A percentile compares a stretch with the other conserved stretches of the same genome.
phyloP scores from a whole-genome alignment of 2,888 invertebrate genomes.

The Tetropium fuscum region DNA sequence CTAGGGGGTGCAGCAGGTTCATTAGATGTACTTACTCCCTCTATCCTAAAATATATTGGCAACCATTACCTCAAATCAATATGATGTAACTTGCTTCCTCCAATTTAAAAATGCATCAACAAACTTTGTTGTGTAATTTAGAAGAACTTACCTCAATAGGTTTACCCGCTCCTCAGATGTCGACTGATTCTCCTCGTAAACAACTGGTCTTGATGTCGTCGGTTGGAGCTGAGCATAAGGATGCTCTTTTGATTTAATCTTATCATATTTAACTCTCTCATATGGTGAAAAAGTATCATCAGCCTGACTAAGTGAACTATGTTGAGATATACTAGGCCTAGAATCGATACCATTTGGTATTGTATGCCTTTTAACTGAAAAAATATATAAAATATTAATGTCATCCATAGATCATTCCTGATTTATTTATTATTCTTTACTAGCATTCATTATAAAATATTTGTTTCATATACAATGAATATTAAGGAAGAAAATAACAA shows the following conservation, averaged over 20 bases:
- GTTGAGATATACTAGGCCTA: conserved; percentile 71
- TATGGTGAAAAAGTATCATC: conserved; percentile 71
- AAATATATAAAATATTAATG: too few relatives aligned
- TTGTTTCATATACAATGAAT: too few relatives aligned
- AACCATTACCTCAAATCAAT: too few relatives aligned
- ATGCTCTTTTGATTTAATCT: conserved; percentile 69
- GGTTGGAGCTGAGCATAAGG: conserved; percentile 81
- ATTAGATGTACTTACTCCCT: conserved; percentile 45
- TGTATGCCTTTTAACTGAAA: conserved; percentile 57
- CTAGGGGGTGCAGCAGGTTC: conserved; percentile 67
- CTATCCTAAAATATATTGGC: conserved; percentile 33
- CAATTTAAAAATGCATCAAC: too few relatives aligned
- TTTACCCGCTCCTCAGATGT: conserved; percentile 49
- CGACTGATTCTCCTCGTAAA: conserved; percentile 44
- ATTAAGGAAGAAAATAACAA: too few relatives aligned
- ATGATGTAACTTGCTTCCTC: too few relatives aligned
- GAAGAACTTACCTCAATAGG: conserved; percentile 50
- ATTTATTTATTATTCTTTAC: too few relatives aligned
- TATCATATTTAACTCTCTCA: conserved; percentile 77
- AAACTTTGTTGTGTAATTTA: too few relatives aligned
- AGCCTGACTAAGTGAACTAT: conserved; percentile 71
- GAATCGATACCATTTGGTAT: conserved; percentile 60
- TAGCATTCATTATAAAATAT: too few relatives aligned
- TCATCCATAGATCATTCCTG: too few relatives aligned
- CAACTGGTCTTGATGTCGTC: conserved; percentile 51